Evolutionary conservation across 2,797 vertebrate genomes (phyloP), one percentile per base, ranked within the genome.

Genomic region (Crenichthys baileyi): DNA sequence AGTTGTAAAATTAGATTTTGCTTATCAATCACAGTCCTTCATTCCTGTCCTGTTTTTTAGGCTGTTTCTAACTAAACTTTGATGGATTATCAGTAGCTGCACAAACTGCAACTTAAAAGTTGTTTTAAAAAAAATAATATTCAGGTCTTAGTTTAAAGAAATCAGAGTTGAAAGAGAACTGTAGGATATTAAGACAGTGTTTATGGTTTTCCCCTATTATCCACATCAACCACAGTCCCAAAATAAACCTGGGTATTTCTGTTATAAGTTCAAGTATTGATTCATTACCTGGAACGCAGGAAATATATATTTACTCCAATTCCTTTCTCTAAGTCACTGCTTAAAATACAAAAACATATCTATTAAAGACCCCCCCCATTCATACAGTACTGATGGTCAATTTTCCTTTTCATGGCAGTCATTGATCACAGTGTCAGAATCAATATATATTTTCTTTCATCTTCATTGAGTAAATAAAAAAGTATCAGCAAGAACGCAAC

Each of bases 361-460:
- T 51, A 46, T 39, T 61, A 67, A 79, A 18, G 15, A 44, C 5
- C 5, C 1, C 70, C 55, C 63, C 44, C 26, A 71, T 0, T 39
- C 16, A 15, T 29, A 4, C 46, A 78, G 6, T 29, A 46, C 31
- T 39, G 22, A 46, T 70, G 9, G 48, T 70, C 15, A 9, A 2
- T 78, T 73, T 53, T 55, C 15, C 18, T 15, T 70, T 22, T 36
- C 24, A 36, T 56, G 48, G 12, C 20, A 39, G 74, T 22, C 15
- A 71, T 79, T 60, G 16, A 76, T 73, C 72, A 78, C 15, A 1
- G 58, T 56, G 11, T 20, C 70, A 76, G 73, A 15, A 67, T 80
- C 51, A 68, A 50, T 63, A 51, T 29, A 50, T 63, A 51, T n/a
- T 41, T 20, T 46, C 11, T 12, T 50, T 61, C 50, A 56, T 76